Evolutionary conservation across 2,113 vertebrate genomes (phyloP).

Genomic region (Aptenodytes patagonicus): DNA sequence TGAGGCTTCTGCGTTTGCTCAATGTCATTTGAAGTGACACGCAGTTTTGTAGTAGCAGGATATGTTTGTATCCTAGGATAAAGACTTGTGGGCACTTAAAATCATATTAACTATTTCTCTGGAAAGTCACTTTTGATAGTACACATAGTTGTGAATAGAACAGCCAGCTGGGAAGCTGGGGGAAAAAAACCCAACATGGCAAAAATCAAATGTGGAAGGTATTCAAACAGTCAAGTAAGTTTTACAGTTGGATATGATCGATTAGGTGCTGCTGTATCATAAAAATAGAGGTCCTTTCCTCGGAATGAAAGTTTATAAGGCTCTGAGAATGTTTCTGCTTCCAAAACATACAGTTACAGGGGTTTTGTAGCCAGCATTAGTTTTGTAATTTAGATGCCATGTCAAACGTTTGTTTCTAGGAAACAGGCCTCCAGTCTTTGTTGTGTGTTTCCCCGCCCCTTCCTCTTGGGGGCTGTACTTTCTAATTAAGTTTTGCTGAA

Average conservation of each 20-base stretch:
- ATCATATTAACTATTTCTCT: neutral
- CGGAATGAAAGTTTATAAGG: neutral
- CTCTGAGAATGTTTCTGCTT: neutral
- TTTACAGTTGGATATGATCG: neutral
- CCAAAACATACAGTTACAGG: neutral
- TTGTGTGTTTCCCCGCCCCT: neutral
- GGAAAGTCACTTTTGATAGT: neutral
- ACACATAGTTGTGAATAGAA: neutral
- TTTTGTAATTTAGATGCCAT: neutral
- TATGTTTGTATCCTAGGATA: neutral
- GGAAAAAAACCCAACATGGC: neutral
- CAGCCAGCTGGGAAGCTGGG: neutral
- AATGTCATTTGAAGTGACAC: neutral
- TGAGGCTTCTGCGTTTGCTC: neutral
- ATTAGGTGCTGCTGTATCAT: neutral
- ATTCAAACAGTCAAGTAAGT: neutral
- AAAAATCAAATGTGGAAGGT: neutral
- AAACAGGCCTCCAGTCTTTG: neutral
- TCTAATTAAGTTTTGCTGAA: neutral
- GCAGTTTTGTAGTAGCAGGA: neutral
- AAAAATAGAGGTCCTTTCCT: neutral
- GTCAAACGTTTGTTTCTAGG: neutral
- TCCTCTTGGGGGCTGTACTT: neutral
- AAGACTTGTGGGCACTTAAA: neutral
- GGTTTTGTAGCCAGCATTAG: neutral